Evolutionary conservation across 2,888 invertebrate genomes (phyloP).

Genomic region (Parthenolecanium corni): DNA sequence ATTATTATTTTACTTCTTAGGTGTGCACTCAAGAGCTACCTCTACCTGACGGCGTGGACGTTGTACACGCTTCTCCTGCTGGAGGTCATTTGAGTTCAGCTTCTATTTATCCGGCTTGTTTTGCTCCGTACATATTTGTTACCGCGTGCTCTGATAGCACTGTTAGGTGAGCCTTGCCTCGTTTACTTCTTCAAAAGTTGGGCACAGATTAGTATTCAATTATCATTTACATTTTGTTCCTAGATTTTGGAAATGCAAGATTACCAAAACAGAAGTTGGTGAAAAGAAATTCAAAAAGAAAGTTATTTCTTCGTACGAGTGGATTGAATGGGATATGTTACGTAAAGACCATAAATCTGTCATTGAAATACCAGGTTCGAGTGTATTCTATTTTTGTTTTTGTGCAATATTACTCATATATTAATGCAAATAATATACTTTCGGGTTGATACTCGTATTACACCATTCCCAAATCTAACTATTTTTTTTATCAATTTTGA

Average conservation of each 20-base stretch:
- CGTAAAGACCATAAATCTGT: slow-evolving; percentile 53
- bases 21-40: slow-evolving; percentile 78
- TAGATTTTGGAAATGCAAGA: slow-evolving; percentile 75
- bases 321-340: slow-evolving; percentile 86
- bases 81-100: slow-evolving; percentile 96
- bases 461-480: too few relatives aligned
- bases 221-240: slow-evolving; percentile 32
- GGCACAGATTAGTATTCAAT: slow-evolving; percentile 11
- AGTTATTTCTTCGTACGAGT: slow-evolving; percentile 48
- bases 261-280: slow-evolving; percentile 44
- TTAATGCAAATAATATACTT: too few relatives aligned
- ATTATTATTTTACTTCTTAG: slow-evolving; percentile 37
- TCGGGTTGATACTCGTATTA: too few relatives aligned
- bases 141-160: slow-evolving; percentile 92
- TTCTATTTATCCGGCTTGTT: slow-evolving; percentile 96
- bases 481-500: background rate
- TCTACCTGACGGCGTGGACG: slow-evolving; percentile 78
- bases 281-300: slow-evolving; percentile 36
- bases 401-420: too few relatives aligned
- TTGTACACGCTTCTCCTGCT: slow-evolving; percentile 85
- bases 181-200: background rate
- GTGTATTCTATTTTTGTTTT: too few relatives aligned
- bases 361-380: slow-evolving; percentile 59
- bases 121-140: slow-evolving; percentile 90
- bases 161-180: slow-evolving; percentile 44